A percentile compares a stretch with the other conserved stretches of the same genome.
phyloP scores from a whole-genome alignment of 1,140 invertebrate species.

The Eriosoma lanigerum region DNA sequence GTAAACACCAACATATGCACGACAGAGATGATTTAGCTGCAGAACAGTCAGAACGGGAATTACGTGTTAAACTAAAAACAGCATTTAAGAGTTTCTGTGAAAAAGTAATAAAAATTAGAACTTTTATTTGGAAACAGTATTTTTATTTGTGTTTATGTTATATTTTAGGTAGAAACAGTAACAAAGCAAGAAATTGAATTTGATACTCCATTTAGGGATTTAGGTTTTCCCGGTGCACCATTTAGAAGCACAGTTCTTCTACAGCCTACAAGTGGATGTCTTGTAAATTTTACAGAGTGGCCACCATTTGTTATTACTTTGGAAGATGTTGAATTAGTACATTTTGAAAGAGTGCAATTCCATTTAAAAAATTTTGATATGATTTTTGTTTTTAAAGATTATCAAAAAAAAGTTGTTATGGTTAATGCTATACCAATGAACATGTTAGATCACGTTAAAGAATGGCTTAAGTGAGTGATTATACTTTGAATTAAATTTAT shows the following conservation, averaged over 20 bases:
- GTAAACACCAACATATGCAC: constrained; percentile 99
- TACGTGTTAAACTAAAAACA: constrained; percentile 93
- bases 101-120: constrained; percentile 63
- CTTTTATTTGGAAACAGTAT: neutral
- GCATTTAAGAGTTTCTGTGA: constrained; percentile 99
- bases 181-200: constrained; percentile 98
- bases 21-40: constrained; percentile 97
- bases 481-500: no score
- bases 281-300: constrained; percentile 98
- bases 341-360: constrained; percentile 98
- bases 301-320: constrained; percentile 97
- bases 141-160: neutral
- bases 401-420: constrained; percentile 89
- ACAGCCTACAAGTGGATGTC: constrained; percentile 93
- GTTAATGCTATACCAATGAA: constrained; percentile 98
- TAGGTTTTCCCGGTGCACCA: constrained; percentile 97
- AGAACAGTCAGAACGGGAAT: constrained; percentile 96
- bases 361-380: constrained; percentile 99
- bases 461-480: constrained; percentile 89
- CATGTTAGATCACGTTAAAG: constrained; percentile 97
- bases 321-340: constrained; percentile 96
- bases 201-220: constrained; percentile 95
- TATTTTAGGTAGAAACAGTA: constrained; percentile 80
- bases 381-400: constrained; percentile 99
- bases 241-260: constrained; percentile 93